Conservation (phyloP, 2,888 invertebrate genomes). For the Portevinia maculata region DNA sequence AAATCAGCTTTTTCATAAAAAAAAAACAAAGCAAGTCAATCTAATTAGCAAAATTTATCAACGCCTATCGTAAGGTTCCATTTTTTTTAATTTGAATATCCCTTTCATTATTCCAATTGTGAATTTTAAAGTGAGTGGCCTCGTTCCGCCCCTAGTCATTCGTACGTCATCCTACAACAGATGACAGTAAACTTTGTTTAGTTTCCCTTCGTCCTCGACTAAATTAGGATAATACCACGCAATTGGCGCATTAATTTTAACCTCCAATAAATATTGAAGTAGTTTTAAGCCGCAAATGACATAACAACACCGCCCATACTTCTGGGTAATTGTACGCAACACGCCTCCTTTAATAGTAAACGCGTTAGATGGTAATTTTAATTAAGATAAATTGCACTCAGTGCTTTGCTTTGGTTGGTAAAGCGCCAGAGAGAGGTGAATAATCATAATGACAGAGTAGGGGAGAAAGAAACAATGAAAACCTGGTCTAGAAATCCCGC, state of each 20-base stretch:
- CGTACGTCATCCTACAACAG: background rate
- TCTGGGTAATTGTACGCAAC: constrained; percentile 11
- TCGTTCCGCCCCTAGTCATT: background rate
- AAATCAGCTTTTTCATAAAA: too few species aligned
- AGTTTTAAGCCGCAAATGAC: constrained; percentile 29
- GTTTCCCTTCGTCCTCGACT: background rate
- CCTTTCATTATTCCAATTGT: background rate
- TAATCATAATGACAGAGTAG: constrained; percentile 8
- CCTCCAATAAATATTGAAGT: constrained; percentile 41
- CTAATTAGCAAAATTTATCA: background rate
- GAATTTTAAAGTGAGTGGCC: constrained; percentile 13
- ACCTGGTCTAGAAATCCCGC: constrained; percentile 10
- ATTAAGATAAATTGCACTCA: constrained; percentile 35
- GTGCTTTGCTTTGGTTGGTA: background rate
- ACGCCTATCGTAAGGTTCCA: background rate
- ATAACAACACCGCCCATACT: constrained; percentile 10
- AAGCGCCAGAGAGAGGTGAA: constrained; percentile 6
- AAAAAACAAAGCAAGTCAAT: background rate
- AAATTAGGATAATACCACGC: constrained; percentile 12
- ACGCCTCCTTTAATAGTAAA: constrained; percentile 18
- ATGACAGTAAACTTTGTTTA: constrained; percentile 16
- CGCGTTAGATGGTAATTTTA: constrained; percentile 29
- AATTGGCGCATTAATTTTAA: constrained; percentile 40
- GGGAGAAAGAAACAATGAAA: background rate
- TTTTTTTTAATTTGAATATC: constrained; percentile 17